Evolutionary conservation across 2,797 vertebrate species (phyloP).

Genomic region (Myripristis jacobus): DNA sequence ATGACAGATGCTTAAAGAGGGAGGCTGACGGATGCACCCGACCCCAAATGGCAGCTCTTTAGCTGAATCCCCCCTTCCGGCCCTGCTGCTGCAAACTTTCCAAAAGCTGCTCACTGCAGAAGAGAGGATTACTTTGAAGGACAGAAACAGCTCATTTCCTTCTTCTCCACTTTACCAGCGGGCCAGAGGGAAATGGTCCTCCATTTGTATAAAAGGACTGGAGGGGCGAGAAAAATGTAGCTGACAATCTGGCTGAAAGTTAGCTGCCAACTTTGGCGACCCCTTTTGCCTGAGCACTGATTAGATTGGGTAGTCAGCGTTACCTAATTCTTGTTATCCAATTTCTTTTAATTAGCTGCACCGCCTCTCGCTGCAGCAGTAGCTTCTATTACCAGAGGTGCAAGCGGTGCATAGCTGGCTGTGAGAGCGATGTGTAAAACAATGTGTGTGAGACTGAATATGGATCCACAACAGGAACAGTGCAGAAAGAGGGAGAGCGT

Average conservation of each 20-base stretch:
- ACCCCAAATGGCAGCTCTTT: conserved; percentile 29
- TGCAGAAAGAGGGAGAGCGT: neutral
- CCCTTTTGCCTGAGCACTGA: conserved; percentile 23
- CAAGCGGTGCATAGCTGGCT: conserved; percentile 22
- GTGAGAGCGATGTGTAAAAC: conserved; percentile 18
- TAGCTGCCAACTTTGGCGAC: conserved; percentile 30
- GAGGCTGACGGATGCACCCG: conserved; percentile 1
- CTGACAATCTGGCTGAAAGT: conserved; percentile 45
- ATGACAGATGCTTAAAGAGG: conserved; percentile 41
- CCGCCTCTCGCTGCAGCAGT: conserved; percentile 15
- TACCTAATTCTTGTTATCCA: conserved; percentile 36
- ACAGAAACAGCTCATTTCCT: conserved; percentile 25
- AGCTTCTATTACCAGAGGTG: conserved; percentile 5
- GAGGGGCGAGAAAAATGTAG: neutral
- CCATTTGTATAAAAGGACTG: neutral
- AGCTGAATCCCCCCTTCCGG: conserved; percentile 16
- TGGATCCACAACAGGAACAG: neutral
- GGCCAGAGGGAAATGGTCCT: neutral
- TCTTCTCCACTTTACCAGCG: neutral
- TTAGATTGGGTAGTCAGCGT: conserved; percentile 18
- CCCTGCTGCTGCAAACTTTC: conserved; percentile 10
- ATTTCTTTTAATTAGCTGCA: conserved; percentile 46
- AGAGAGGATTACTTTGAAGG: conserved; percentile 40
- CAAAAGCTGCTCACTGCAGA: conserved; percentile 25
- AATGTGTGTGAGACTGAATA: conserved; percentile 8